Conservation (phyloP, 2,113 vertebrate genomes). For the Tiliqua scincoides region DNA sequence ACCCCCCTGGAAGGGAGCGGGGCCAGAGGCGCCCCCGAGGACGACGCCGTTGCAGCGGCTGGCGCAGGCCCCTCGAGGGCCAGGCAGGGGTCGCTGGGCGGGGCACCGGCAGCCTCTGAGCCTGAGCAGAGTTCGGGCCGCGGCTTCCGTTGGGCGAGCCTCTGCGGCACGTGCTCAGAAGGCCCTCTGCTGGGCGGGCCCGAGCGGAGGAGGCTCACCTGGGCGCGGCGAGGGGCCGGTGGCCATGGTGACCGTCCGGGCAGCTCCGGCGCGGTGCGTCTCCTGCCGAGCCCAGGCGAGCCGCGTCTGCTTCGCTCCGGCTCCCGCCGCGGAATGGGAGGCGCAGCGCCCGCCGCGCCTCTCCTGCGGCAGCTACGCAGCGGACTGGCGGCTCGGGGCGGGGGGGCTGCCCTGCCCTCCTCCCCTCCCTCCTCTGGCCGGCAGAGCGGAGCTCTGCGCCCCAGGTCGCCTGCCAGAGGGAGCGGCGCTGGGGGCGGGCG, state of each 20-base stretch:
- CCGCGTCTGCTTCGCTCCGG: neutral
- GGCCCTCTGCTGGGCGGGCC: neutral
- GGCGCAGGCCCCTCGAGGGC: too few species aligned
- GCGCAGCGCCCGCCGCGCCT: too few species aligned
- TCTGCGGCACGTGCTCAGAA: neutral
- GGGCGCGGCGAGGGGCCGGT: constrained; percentile 46
- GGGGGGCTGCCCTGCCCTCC: too few species aligned
- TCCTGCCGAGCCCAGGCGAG: neutral
- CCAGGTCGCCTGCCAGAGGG: too few species aligned
- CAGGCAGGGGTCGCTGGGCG: too few species aligned
- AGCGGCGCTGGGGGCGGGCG: too few species aligned
- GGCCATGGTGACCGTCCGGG: constrained; percentile 62
- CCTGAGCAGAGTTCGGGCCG: neutral
- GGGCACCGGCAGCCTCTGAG: neutral
- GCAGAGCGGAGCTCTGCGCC: too few species aligned
- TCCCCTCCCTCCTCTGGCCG: too few species aligned
- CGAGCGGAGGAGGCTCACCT: constrained; percentile 56
- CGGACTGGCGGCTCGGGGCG: too few species aligned
- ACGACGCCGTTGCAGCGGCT: too few species aligned
- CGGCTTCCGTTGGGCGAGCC: neutral
- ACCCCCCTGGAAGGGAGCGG: neutral
- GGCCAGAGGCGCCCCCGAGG: too few species aligned
- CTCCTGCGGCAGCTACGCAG: too few species aligned
- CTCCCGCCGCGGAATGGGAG: neutral
- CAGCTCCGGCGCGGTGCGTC: neutral